Percentiles rank a stretch among this genome's conserved stretches.
phyloP scores from a whole-genome alignment of 1,140 invertebrate species.

The Macrotrachela quadricornifera region DNA sequence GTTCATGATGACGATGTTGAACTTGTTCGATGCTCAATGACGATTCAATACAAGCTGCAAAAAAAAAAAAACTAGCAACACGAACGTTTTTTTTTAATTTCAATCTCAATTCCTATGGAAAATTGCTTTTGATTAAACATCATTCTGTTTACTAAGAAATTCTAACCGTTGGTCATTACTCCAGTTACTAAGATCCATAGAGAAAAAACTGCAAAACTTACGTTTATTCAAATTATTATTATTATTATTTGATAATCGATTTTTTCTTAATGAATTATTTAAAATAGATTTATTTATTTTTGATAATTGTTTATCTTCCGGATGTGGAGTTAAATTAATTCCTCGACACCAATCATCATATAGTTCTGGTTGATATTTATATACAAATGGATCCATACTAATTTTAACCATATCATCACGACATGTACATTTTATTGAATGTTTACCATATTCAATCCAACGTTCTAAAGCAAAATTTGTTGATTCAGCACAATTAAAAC shows the following conservation, averaged over 20 bases:
- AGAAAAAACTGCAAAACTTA: not conserved
- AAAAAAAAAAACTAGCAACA: too few relatives aligned
- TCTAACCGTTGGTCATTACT: too few relatives aligned
- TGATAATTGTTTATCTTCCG: conserved; percentile 46
- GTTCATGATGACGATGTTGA: too few relatives aligned
- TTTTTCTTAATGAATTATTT: not conserved
- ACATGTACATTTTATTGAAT: conserved; percentile 30
- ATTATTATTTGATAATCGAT: not conserved
- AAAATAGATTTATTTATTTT: not conserved
- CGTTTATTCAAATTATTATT: not conserved
- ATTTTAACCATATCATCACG: conserved; percentile 67
- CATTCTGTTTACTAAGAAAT: too few relatives aligned
- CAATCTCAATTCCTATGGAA: too few relatives aligned
- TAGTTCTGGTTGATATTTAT: conserved; percentile 69
- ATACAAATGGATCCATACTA: conserved; percentile 89
- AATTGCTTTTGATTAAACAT: too few relatives aligned
- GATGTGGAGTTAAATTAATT: conserved; percentile 56
- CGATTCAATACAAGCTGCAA: too few relatives aligned
- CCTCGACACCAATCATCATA: conserved; percentile 59
- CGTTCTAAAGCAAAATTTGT: conserved; percentile 89
- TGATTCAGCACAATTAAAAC: conserved; percentile 94
- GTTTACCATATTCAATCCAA: conserved; percentile 96
- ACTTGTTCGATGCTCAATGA: too few relatives aligned
- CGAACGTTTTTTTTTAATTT: too few relatives aligned
- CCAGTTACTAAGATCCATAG: too few relatives aligned